Conservation (phyloP, 2,888 invertebrate species). For the Calameuta idolon region DNA sequence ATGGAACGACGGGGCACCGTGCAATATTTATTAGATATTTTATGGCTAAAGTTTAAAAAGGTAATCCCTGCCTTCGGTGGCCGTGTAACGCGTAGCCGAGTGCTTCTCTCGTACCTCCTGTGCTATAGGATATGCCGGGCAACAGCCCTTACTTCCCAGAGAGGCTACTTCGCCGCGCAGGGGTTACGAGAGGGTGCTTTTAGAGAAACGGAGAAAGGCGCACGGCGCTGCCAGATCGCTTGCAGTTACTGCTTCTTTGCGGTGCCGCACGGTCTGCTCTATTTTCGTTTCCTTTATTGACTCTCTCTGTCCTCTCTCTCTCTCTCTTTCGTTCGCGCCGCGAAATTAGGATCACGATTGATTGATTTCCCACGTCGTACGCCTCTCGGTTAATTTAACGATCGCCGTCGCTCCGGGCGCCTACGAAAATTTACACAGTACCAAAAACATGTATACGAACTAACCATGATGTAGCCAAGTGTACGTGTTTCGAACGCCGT, state of each 20-base stretch:
- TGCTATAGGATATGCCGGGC: neutral
- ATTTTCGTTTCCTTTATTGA: neutral
- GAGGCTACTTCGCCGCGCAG: neutral
- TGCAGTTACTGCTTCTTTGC: neutral
- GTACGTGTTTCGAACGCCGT: constrained; percentile 1
- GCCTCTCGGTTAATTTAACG: constrained; percentile 49
- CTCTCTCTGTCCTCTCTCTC: neutral
- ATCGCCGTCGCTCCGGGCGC: constrained; percentile 25
- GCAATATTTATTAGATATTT: constrained; percentile 60
- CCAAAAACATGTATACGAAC: constrained; percentile 5
- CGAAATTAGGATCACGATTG: constrained; percentile 51
- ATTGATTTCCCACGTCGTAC: constrained; percentile 56
- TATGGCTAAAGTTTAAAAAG: constrained; percentile 60
- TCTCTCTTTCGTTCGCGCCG: neutral
- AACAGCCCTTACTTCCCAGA: neutral
- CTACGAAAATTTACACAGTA: constrained; percentile 37
- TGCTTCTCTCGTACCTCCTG: neutral
- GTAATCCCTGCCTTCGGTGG: constrained; percentile 45
- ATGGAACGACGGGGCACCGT: constrained; percentile 46
- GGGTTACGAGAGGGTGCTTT: neutral
- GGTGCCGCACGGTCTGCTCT: neutral
- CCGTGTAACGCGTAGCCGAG: neutral
- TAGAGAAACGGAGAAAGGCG: neutral
- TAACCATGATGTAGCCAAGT: neutral
- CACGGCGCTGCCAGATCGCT: neutral